These are phyloP conservation scores for Peromyscus melanophrys DNA, from an alignment of 2,797 vertebrate species.

Conservation along the genomic window DNA sequence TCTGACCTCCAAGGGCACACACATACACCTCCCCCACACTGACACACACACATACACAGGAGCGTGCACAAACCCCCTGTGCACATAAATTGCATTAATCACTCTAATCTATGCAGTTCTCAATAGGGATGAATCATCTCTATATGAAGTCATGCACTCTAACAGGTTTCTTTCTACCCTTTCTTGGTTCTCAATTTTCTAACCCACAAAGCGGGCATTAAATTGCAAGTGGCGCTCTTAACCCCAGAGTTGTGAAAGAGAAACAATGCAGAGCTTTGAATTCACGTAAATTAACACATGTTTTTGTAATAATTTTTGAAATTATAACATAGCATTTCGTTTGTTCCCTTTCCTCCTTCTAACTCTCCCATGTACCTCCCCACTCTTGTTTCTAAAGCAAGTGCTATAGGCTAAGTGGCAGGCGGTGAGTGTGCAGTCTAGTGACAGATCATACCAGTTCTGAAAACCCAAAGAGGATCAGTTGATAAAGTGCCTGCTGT, in stretches of 20 bases:
- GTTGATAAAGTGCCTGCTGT: neutral
- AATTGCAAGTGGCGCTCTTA: neutral
- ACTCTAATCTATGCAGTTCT: neutral
- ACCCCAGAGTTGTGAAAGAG: neutral
- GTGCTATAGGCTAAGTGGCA: neutral
- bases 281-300: neutral
- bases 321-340: neutral
- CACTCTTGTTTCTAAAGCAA: neutral
- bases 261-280: neutral
- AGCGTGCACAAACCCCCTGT: neutral
- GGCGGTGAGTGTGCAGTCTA: neutral
- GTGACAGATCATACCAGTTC: neutral
- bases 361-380: neutral
- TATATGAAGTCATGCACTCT: neutral
- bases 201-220: neutral
- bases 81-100: neutral
- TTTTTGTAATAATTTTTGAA: neutral
- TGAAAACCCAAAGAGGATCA: neutral
- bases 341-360: neutral
- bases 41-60: neutral
- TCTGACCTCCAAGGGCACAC: neutral
- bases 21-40: neutral
- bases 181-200: constrained; percentile 44
- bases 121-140: neutral
- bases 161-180: neutral